Base-by-base conservation (phyloP, 2,888 invertebrate genomes). In the Megalurothrips usitatus region DNA sequence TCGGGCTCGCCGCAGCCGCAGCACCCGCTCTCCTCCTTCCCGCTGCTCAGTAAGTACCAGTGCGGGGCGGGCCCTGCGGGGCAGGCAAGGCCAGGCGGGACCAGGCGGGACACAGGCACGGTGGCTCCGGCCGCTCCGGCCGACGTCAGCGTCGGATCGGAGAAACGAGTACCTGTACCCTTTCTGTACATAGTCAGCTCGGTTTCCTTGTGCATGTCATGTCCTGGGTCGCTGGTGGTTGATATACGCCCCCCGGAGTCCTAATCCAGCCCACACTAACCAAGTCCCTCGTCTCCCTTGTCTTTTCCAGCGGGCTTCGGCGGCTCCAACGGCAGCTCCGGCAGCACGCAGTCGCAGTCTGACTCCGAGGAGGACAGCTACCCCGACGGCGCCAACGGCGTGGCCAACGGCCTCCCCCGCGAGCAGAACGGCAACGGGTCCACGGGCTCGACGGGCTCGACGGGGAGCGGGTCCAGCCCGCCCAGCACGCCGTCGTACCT, bases 1-100 rank as follows among this genome's bases (percentile, higher is more conserved):
- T 94, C 94, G 79, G 94, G 95, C 81, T 95, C 95, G 84, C 96
- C 96, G 9, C 94, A 91, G 84, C 96, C 96, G 9, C 94, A 91
- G 43, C 84, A 84, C 52, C 80, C 82, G 63, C 80, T 26, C 23
- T 75, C 68, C 8, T 75, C 68, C 68, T 75, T 75, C 68, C 68
- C 68, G 23, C 68, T 78, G 48, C 79, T 47, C 81, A 23, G 81
- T 78, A 47, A 81, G 78, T 78, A 78, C 58, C 58, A n/a, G 58
- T 17, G 19, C 10, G 58, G n/a, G 58, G 6, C 58, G 58, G n/a
- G 58, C 17, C 52, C 52, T 52, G 52, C 52, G 52, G 52, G 52
- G 12, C 52, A 12, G 1, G 52, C 52, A 52, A 17, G 52, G 2
- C 52, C 68, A 52, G 48, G 14, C 9, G 26, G 80, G 43, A 11